Base-by-base conservation (phyloP, 1,140 invertebrate genomes). In the Polypedilum vanderplanki region DNA sequence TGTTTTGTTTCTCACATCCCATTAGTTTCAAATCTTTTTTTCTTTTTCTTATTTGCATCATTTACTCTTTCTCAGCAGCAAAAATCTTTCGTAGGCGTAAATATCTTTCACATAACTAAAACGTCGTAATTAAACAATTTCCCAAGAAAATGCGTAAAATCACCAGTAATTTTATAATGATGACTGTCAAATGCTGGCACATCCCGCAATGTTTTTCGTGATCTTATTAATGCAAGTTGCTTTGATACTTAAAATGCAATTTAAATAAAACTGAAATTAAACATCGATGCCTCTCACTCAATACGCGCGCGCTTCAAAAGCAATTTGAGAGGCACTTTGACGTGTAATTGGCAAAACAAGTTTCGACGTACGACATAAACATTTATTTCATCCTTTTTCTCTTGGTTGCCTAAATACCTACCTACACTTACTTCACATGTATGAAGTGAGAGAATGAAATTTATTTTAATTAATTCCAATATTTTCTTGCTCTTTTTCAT, bases 391-490 rank as follows among this genome's bases (percentile, higher is more conserved):
- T 33, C 24, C 5, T 33, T 15, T 57, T 12, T 57, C 12, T n/a
- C n/a, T n/a, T n/a, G n/a, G n/a, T n/a, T 57, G 46, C 10, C 12
- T 57, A 57, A 57, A 12, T 12, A 57, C 46, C 3, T 57, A 57
- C 7, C 10, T 57, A 33, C 12, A 57, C n/a, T 57, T 57, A 57
- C 24, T 57, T n/a, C 46, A 15, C 41, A 4, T n/a, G 46, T 57
- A 15, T 15, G 12, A 57, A 57, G 46, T n/a, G 12, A 57, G 12
- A n/a, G n/a, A 57, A 57, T 57, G 46, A 57, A 57, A 57, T 57
- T 57, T 57, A 57, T 57, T 57, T 57, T 57, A 57, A 57, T 57
- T 57, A 57, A 57, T 57, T 57, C n/a, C 46, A 57, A 57, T 57
- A 57, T 57, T 12, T 57, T 57, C n/a, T 57, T 57, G n/a, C n/a